Conservation (phyloP, 2,888 invertebrate species). For the Linnaemya vulpina region DNA sequence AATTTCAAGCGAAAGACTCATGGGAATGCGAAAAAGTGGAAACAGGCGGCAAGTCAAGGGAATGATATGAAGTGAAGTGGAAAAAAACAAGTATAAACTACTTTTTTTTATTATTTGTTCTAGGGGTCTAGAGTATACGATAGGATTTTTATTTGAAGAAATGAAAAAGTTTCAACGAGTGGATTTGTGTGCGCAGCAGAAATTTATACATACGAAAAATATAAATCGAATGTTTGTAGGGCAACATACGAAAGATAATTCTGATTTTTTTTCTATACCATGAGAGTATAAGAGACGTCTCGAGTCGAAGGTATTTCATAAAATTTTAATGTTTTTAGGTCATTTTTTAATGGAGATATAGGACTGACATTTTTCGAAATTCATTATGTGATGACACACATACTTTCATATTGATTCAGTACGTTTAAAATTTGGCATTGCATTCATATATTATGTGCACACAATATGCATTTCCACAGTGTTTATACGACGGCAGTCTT, state of each 20-base stretch:
- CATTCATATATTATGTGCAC: neutral
- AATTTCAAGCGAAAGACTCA: slow-evolving; percentile 43
- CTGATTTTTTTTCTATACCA: neutral
- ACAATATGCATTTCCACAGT: neutral
- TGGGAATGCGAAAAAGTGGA: slow-evolving; percentile 44
- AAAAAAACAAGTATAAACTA: slow-evolving; percentile 24
- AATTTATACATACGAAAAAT: neutral
- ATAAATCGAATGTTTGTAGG: neutral
- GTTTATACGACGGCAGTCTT: neutral
- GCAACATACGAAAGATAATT: neutral
- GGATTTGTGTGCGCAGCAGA: slow-evolving; percentile 38
- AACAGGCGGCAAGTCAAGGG: slow-evolving; percentile 41
- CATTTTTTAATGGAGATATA: neutral
- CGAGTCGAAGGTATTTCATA: neutral
- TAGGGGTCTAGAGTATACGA: slow-evolving; percentile 63
- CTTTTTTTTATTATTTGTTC: slow-evolving; percentile 60
- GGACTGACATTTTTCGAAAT: neutral
- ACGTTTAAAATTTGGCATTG: neutral
- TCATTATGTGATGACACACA: neutral
- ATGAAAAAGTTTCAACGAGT: slow-evolving; percentile 36
- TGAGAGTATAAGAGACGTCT: neutral
- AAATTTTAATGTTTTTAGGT: neutral
- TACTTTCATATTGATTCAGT: neutral
- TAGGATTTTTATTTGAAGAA: slow-evolving; percentile 36
- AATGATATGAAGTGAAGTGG: slow-evolving; percentile 29